Percentiles rank a stretch among this genome's conserved stretches.
phyloP scores from a whole-genome alignment of 2,888 invertebrate genomes.

The Meganola albula region DNA sequence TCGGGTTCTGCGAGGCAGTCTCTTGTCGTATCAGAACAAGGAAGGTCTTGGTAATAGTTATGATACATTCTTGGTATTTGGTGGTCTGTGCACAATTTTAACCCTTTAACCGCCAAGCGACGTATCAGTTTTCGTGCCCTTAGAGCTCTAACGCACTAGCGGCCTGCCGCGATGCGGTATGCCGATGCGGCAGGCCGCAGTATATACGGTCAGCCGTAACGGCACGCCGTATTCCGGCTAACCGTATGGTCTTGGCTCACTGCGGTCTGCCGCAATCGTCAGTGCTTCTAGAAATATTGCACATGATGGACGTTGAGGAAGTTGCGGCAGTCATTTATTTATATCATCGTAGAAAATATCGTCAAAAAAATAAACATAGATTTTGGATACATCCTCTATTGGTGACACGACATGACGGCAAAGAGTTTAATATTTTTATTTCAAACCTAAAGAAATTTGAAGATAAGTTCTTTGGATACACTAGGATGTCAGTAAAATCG shows the following conservation, averaged over 20 bases:
- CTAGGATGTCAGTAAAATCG: no score
- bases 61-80: constrained; percentile 2
- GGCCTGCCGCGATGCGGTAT: no score
- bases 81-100: neutral
- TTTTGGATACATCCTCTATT: no score
- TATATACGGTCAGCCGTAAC: neutral
- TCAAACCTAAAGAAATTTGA: no score
- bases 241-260: neutral
- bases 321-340: no score
- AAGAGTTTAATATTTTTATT: no score
- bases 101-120: constrained; percentile 5
- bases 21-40: neutral
- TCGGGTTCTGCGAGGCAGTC: neutral
- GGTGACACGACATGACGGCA: no score
- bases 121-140: constrained; percentile 6
- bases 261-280: neutral
- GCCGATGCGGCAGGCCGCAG: neutral
- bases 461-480: no score
- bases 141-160: no score
- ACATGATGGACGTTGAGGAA: no score
- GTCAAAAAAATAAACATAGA: no score
- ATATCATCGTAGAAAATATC: no score
- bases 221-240: neutral
- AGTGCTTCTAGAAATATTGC: neutral
- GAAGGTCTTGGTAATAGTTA: constrained; percentile 3